A percentile compares a stretch with the other conserved stretches of the same genome.
Conservation (phyloP, 2,797 vertebrate genomes). For the Myotis findleyi region DNA sequence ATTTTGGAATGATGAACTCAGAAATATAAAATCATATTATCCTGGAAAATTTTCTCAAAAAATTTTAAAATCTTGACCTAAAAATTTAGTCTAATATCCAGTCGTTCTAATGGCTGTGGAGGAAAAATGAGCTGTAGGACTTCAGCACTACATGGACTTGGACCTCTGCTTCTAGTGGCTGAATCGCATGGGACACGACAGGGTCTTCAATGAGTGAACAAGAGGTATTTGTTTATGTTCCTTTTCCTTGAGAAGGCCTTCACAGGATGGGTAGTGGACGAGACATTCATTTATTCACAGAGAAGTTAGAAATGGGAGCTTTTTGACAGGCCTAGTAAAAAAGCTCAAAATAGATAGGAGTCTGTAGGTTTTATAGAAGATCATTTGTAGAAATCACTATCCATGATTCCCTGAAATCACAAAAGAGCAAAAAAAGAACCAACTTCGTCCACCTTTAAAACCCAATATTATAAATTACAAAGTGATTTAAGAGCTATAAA, state of each 20-base stretch:
- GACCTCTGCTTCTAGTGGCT: neutral
- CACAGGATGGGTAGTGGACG: neutral
- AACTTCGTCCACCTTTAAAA: neutral
- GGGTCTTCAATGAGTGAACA: neutral
- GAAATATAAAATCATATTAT: neutral
- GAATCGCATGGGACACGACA: neutral
- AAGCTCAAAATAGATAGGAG: neutral
- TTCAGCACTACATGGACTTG: neutral
- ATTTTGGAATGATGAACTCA: neutral
- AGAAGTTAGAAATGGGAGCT: neutral
- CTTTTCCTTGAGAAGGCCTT: neutral
- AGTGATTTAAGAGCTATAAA: constrained; percentile 10
- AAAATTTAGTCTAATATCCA: neutral
- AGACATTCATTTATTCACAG: neutral
- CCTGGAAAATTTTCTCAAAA: neutral
- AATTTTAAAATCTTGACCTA: neutral
- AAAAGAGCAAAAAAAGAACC: constrained; percentile 10
- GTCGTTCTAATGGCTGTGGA: neutral
- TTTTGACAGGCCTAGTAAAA: neutral
- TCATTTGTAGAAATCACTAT: neutral
- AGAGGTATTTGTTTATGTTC: neutral
- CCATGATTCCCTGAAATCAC: neutral
- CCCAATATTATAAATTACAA: neutral
- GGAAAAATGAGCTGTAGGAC: neutral
- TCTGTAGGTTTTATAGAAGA: neutral